Percentiles rank a stretch among this genome's conserved stretches.
These are phyloP conservation scores for Astreopora myriophthalma DNA, from an alignment of 64 coral and sea anemone genomes.

Conservation along the genomic window DNA sequence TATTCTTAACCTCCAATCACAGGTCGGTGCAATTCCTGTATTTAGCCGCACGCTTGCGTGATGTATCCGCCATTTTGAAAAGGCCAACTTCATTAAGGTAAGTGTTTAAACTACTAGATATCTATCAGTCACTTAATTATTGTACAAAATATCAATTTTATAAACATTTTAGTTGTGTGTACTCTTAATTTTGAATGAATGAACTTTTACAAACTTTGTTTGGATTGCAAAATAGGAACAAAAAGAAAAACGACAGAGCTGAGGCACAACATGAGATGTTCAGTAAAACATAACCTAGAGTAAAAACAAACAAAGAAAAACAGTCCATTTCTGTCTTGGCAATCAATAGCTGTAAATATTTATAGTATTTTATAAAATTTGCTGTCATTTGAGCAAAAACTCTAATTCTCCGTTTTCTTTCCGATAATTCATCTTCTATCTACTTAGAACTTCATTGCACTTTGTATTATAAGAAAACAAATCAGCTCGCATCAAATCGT, in stretches of 20 bases:
- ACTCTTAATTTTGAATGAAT: background rate
- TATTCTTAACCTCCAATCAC: too few species aligned
- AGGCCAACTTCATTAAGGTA: background rate
- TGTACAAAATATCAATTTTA: background rate
- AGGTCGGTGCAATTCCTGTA: too few species aligned
- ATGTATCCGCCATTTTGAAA: conserved; percentile 3
- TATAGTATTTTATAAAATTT: background rate
- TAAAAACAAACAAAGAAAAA: background rate
- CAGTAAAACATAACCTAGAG: background rate
- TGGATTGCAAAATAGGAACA: background rate
- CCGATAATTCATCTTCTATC: background rate
- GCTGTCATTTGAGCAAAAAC: background rate
- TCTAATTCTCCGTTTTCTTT: background rate
- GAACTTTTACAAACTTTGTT: background rate
- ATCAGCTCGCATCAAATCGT: background rate
- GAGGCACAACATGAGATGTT: background rate
- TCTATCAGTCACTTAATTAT: background rate
- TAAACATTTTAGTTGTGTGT: background rate
- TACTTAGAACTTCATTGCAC: background rate
- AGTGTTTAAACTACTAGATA: background rate
- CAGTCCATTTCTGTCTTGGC: background rate
- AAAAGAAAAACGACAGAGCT: background rate
- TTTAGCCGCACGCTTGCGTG: too few species aligned
- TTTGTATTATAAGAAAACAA: conserved; percentile 1
- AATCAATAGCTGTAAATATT: background rate